Evolutionary conservation across 1,140 invertebrate genomes (phyloP).

Genomic region (Sitobion miscanthi): DNA sequence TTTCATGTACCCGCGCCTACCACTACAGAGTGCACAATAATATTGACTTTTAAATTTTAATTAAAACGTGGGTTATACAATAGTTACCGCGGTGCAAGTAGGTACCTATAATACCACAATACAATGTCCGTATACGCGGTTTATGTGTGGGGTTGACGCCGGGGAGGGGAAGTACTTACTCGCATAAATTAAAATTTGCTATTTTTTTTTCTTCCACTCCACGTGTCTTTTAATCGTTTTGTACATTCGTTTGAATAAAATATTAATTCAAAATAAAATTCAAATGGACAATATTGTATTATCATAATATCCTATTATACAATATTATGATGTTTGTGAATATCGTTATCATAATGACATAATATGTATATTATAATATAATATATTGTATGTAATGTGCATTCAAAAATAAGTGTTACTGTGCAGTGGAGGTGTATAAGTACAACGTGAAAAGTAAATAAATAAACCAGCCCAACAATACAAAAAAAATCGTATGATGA

Average conservation of each 20-base stretch:
- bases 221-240: background rate
- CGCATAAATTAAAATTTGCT: background rate
- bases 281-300: background rate
- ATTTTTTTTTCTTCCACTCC: background rate
- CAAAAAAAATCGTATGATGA: background rate
- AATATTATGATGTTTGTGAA: background rate
- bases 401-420: background rate
- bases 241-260: background rate
- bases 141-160: background rate
- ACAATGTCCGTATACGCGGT: background rate
- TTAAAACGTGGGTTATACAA: background rate
- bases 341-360: background rate
- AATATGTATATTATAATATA: background rate
- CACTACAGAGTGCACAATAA: background rate
- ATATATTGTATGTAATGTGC: background rate
- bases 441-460: background rate
- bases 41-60: background rate
- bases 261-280: slow-evolving; percentile 6
- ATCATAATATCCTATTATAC: background rate
- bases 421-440: too few relatives aligned
- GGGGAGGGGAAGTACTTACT: background rate
- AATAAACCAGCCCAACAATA: background rate
- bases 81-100: background rate
- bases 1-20: background rate
- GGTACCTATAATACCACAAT: too few relatives aligned